Base-by-base conservation (phyloP, 2,888 invertebrate genomes). In the Palloptera scutellata region DNA sequence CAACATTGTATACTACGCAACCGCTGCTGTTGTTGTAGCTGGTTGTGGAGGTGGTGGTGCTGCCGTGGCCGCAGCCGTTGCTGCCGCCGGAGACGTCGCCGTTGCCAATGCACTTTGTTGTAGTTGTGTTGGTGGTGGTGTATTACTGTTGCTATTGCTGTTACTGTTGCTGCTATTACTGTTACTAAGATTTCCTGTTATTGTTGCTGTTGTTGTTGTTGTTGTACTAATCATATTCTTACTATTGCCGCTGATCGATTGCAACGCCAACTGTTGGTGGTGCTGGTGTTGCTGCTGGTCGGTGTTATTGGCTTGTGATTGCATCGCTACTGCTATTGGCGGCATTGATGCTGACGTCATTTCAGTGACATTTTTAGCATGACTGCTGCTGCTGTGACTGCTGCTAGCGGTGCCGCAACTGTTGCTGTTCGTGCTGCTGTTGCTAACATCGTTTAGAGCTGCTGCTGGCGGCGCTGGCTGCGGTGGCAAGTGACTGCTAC, bases 1-100 rank as follows among this genome's bases (percentile, higher is more conserved):
- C 75, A 81, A 73, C 77, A 81, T 83, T 75, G 81, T 82, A 75
- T 84, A 84, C 84, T 84, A 84, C 84, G 84, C 84, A 84, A 84
- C 84, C 72, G 84, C 84, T 69, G 84, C 83, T 45, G 84, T 84
- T 66, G 84, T 84, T 71, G 81, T 76, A 66, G 77, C 77, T 67
- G 73, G 72, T 70, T 73, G 70, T 66, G 80, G 75, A 60, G 77
- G 78, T 61, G 79, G 77, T 62, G 78, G 77, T 64, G 79, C 76
- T 68, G 78, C 71, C 40, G 79, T 70, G 62, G 77, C 77, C 40
- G 77, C 68, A 45, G 76, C 58, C 60, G 78, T 70, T 61, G 79
- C 52, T 51, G 78, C 71, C 66, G 76, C 67, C 69, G 66, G 52
- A 41, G 67, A 57, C 58, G 69, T 61, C 40, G 73, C 59, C 61